Base-by-base conservation (phyloP, 1,140 invertebrate species). In the Drosophila ogumai region DNA sequence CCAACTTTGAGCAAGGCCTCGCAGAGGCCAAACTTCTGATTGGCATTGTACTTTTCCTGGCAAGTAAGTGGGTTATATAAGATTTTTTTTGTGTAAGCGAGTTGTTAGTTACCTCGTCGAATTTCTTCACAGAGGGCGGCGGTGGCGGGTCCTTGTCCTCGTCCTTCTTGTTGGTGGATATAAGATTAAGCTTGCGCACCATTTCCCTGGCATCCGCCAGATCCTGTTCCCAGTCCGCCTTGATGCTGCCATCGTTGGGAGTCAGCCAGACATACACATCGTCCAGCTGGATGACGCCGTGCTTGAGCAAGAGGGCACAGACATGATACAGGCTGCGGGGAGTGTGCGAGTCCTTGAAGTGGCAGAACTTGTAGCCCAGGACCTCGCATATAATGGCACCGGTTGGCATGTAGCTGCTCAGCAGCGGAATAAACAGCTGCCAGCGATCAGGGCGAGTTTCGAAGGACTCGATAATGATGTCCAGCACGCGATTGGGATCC, bases 401-500 rank as follows among this genome's bases (percentile, higher is more conserved):
- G 92, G 98, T 96, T 77, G 96, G 96, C 95, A 98, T 98, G 91
- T 98, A 98, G 1, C 95, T 95, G 79, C 95, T 95, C 55, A 99
- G 94, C 32, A 99, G 93, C 10, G 96, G 95, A 92, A 98, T 96
- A 92, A 98, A 99, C 77, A 98, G 94, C 49, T 94, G 93, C 92
- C 96, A 95, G 75, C 94, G 93, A 73, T 96, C 94, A 9, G 96
- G 96, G 64, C 97, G 95, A 77, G 96, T 96, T 93, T 99, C 99
- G 94, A 99, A 99, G 13, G 97, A 97, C 93, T 99, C 99, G 63
- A 99, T 94, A 69, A 99, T 96, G 59, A 99, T 96, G 92, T 99
- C 99, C 66, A 99, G 93, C 0, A 99, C 98, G 88, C 99, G 94
- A 93, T 99, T 99, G 19, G 99, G 99, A 94, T 99, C 99, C 84